A percentile compares a stretch with the other conserved stretches of the same genome.
These are phyloP conservation scores for Plemyria rubiginata DNA, from an alignment of 2,888 invertebrate species.

Conservation along the genomic window DNA sequence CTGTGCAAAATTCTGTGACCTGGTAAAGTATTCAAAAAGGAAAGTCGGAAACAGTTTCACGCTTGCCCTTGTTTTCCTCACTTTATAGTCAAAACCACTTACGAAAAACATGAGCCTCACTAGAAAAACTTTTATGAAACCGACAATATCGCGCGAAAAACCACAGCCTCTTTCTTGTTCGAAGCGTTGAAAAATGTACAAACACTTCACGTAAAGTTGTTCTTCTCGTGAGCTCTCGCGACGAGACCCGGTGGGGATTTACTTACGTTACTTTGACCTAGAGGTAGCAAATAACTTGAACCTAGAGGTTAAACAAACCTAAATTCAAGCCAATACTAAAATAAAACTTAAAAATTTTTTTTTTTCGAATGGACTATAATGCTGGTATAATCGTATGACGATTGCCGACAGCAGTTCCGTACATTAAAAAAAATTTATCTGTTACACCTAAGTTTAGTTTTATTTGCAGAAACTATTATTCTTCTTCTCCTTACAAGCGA, in stretches of 20 bases:
- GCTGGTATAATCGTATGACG: no score
- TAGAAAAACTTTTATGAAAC: conserved; percentile 32
- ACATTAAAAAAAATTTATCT: no score
- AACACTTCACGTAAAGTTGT: conserved; percentile 57
- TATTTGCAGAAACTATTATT: no score
- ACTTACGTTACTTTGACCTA: background rate
- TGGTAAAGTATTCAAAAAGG: conserved; percentile 1
- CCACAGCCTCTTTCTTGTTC: conserved; percentile 29
- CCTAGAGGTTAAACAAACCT: no score
- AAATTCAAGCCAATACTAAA: no score
- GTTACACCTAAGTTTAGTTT: no score
- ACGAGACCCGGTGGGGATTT: conserved; percentile 5
- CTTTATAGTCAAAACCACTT: conserved; percentile 41
- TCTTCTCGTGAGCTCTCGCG: conserved; percentile 47
- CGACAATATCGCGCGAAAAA: conserved; percentile 32
- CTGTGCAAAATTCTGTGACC: background rate
- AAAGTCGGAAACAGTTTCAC: conserved; percentile 22
- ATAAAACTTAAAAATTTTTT: no score
- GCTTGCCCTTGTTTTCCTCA: conserved; percentile 22
- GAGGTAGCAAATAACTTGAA: no score
- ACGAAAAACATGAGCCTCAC: conserved; percentile 29
- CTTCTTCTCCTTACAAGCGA: no score
- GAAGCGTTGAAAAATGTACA: conserved; percentile 60
- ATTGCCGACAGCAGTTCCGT: no score
- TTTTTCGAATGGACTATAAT: no score